Conservation (phyloP, 1,140 invertebrate species). For the Drosophila pallidifrons region DNA sequence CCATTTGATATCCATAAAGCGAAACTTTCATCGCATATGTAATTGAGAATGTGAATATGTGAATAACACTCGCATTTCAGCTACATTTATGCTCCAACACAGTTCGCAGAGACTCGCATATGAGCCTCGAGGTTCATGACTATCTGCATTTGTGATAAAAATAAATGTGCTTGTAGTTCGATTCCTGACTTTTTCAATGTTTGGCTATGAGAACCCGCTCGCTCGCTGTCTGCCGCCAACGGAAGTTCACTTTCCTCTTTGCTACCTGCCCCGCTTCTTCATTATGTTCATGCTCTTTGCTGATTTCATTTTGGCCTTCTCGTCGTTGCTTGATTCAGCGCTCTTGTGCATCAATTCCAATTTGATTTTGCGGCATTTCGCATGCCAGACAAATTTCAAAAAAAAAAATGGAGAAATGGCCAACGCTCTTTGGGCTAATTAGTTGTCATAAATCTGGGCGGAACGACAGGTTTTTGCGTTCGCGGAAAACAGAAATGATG, state of each 20-base stretch:
- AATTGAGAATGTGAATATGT: constrained; percentile 17
- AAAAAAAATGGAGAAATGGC: background rate
- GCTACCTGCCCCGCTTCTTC: background rate
- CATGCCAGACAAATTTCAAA: background rate
- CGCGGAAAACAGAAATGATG: background rate
- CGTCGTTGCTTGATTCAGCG: constrained; percentile 25
- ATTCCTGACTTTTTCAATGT: constrained; percentile 20
- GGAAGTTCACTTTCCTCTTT: constrained; percentile 46
- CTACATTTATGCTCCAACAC: constrained; percentile 1
- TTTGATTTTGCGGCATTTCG: constrained; percentile 30
- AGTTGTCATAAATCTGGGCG: constrained; percentile 33
- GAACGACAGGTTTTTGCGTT: constrained; percentile 10
- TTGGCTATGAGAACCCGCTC: constrained; percentile 26
- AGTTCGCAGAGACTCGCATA: constrained; percentile 2
- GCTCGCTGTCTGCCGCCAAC: constrained; percentile 7
- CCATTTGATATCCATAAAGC: background rate
- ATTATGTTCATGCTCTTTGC: constrained; percentile 7
- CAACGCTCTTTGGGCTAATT: constrained; percentile 32
- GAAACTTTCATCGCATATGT: background rate
- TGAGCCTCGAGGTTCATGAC: constrained; percentile 1
- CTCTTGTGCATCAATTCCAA: constrained; percentile 28
- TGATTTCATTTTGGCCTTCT: constrained; percentile 34
- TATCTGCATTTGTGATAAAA: constrained; percentile 49
- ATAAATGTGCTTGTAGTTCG: constrained; percentile 41
- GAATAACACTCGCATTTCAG: constrained; percentile 17